Evolutionary conservation across 35 echinoderm and acorn worm species (phyloP).

Genomic region (Amphiura filiformis): DNA sequence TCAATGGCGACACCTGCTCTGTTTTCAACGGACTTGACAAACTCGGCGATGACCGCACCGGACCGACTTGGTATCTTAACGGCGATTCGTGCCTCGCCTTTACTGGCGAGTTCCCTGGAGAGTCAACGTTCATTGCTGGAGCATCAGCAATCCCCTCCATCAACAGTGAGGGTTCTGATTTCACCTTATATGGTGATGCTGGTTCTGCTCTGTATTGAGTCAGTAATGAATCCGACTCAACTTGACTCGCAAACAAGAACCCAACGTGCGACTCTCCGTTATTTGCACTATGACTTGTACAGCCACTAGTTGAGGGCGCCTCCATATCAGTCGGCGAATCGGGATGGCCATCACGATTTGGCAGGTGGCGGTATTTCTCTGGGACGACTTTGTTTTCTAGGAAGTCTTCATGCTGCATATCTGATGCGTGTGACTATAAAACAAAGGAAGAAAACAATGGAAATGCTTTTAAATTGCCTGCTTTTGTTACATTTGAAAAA

Average conservation of each 20-base stretch:
- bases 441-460: background rate
- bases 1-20: background rate
- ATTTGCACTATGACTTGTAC: background rate
- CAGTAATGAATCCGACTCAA: background rate
- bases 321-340: background rate
- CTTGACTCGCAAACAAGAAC: background rate
- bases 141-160: background rate
- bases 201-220: background rate
- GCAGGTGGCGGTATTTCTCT: background rate
- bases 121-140: background rate
- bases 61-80: background rate
- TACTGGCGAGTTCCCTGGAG: background rate
- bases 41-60: background rate
- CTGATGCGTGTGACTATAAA: background rate
- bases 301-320: background rate
- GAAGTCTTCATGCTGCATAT: constrained; percentile 1
- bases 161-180: background rate
- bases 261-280: background rate
- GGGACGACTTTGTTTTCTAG: background rate
- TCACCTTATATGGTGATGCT: background rate
- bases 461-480: too few relatives aligned
- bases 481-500: too few relatives aligned
- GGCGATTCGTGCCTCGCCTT: background rate
- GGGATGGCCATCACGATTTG: background rate
- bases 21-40: background rate